Percentiles rank a stretch among this genome's conserved stretches.
These are phyloP conservation scores for Semotilus atromaculatus DNA, from an alignment of 2,797 vertebrate genomes.

Conservation along the genomic window DNA sequence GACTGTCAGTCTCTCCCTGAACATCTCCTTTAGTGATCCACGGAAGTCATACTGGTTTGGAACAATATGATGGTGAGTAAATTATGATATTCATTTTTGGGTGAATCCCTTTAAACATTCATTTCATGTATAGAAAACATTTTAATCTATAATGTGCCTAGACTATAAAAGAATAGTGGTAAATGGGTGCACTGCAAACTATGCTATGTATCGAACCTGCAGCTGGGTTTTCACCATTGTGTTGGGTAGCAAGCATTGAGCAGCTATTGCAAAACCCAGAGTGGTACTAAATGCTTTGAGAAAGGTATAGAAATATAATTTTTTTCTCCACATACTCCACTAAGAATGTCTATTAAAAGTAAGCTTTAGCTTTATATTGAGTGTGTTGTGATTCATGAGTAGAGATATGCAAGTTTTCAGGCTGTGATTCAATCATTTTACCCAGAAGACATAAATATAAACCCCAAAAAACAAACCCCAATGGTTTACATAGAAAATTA, in stretches of 20 bases:
- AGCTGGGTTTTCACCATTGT: background rate
- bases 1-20: background rate
- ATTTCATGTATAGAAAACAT: background rate
- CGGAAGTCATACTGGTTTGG: background rate
- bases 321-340: background rate
- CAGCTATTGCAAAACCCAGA: background rate
- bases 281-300: background rate
- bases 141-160: background rate
- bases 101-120: background rate
- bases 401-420: background rate
- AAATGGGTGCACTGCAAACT: background rate
- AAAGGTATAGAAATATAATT: background rate
- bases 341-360: background rate
- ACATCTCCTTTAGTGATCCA: background rate
- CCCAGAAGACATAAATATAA: conserved; percentile 16
- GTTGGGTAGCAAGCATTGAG: background rate
- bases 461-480: conserved; percentile 22
- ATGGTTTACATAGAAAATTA: conserved; percentile 28
- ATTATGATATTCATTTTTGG: background rate
- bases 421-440: conserved; percentile 2
- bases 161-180: background rate
- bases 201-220: background rate
- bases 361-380: background rate
- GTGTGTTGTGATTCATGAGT: background rate
- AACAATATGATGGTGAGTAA: background rate